Evolutionary conservation across 2,888 invertebrate species (phyloP), one percentile per base, ranked within the genome.

Genomic region (Melanotus villosus): DNA sequence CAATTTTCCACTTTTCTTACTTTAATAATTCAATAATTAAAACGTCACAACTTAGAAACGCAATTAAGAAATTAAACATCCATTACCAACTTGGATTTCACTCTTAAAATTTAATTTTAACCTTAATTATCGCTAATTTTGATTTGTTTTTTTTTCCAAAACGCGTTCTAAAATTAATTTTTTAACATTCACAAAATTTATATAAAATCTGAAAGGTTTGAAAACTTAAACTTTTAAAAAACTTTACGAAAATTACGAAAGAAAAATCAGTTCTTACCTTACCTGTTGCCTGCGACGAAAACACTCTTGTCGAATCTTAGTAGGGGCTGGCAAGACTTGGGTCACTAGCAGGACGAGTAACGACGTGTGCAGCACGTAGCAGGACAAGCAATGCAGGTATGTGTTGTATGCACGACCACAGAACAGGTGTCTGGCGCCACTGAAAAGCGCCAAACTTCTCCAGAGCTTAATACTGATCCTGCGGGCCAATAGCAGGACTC

Each of bases 381-480:
- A 47, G 47, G 47, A 23, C 47, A 47, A 52, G 52, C 14, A 18
- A 32, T 30, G 56, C 56, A 56, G 56, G 56, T 68, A 59, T 43
- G 50, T n/a, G n/a, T n/a, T n/a, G n/a, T n/a, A n/a, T n/a, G n/a
- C 64, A 68, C 68, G 45, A 59, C 68, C 57, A 68, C 68, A 52
- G 64, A 64, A 68, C 68, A 68, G 68, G 68, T 68, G 68, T 64
- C 64, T 64, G 59, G 52, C 64, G 64, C 34, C 68, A 68, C 68
- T 68, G 68, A 68, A 68, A 50, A 68, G 68, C 68, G 64, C 64
- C 58, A 68, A 68, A 68, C 58, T 68, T 68, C 63, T 64, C 68
- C 63, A 41, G 54, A 63, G 64, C 64, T 68, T 68, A 68, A 68
- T 64, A 68, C 50, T 38, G 58, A 58, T 64, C 54, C 52, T 41